Evolutionary conservation across 53 echinoderm and acorn worm species (phyloP).

Genomic region (Apostichopus leukothele): DNA sequence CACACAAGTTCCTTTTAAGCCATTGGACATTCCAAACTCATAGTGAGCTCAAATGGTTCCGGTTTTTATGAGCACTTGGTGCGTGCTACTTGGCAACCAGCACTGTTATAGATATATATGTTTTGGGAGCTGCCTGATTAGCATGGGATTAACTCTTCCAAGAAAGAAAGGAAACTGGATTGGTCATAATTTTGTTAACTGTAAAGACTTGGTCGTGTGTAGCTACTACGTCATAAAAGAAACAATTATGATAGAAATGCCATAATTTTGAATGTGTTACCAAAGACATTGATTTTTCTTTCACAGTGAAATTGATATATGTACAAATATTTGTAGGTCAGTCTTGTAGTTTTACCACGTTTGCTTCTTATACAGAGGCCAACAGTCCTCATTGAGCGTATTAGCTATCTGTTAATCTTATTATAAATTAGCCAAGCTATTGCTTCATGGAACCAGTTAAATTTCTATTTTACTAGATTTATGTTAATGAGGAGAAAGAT

Average conservation of each 20-base stretch:
- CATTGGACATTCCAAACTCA: constrained; percentile 23
- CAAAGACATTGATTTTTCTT: too few relatives aligned
- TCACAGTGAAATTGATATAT: too few relatives aligned
- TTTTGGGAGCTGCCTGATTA: neutral
- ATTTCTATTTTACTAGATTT: too few relatives aligned
- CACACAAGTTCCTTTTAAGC: neutral
- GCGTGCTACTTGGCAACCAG: constrained; percentile 22
- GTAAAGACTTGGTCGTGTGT: neutral
- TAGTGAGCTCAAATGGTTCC: neutral
- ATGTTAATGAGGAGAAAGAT: too few relatives aligned
- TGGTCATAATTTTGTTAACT: neutral
- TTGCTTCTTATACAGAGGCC: too few relatives aligned
- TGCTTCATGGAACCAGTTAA: too few relatives aligned
- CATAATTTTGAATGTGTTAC: too few relatives aligned
- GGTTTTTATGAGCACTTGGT: neutral
- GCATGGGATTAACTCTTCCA: neutral
- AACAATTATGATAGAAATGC: neutral
- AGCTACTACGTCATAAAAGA: neutral
- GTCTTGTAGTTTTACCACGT: too few relatives aligned
- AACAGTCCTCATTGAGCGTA: too few relatives aligned
- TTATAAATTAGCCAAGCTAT: too few relatives aligned
- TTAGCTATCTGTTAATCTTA: too few relatives aligned
- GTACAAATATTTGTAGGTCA: too few relatives aligned
- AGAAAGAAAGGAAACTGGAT: neutral
- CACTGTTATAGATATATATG: neutral